Conservation (phyloP, 2,113 vertebrate genomes). For the Arothron firmamentum region DNA sequence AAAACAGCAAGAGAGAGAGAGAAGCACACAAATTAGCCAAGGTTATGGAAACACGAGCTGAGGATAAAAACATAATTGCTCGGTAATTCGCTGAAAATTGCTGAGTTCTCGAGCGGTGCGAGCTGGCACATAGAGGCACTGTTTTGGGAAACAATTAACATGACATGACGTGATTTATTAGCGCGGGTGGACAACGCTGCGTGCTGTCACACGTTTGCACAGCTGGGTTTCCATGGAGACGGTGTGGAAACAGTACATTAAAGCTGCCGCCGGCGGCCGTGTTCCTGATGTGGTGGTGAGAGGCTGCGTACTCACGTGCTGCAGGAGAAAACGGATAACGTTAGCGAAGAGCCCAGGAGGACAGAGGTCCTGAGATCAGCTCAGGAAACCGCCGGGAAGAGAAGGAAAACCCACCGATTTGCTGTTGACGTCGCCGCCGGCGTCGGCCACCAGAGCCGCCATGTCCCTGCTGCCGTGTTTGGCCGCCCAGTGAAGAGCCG, state of each 20-base stretch:
- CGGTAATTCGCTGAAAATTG: conserved; percentile 75
- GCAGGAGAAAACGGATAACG: conserved; percentile 27
- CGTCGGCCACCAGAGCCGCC: conserved; percentile 67
- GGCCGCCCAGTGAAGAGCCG: conserved; percentile 80
- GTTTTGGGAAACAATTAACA: conserved; percentile 77
- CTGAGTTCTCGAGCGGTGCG: conserved; percentile 40
- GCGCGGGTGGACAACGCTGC: conserved; percentile 37
- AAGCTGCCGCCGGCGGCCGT: not conserved
- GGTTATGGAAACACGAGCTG: conserved; percentile 78
- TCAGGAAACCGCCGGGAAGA: not conserved
- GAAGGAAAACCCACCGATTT: conserved; percentile 72
- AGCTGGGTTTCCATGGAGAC: conserved; percentile 62
- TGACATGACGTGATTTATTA: conserved; percentile 79
- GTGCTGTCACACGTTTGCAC: conserved; percentile 69
- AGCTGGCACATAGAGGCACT: conserved; percentile 63
- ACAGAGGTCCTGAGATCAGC: not conserved
- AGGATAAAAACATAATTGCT: conserved; percentile 77
- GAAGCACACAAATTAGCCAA: conserved; percentile 72
- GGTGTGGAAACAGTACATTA: conserved; percentile 39
- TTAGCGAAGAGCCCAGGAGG: too few relatives aligned
- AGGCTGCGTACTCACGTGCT: conserved; percentile 74
- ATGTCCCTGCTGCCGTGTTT: conserved; percentile 79
- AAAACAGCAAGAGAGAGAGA: conserved; percentile 42
- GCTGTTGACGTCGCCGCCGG: conserved; percentile 75
- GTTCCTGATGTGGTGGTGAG: too few relatives aligned